phyloP scores from a whole-genome alignment of 2,113 vertebrate species.

The Sceloporus tristichus region DNA sequence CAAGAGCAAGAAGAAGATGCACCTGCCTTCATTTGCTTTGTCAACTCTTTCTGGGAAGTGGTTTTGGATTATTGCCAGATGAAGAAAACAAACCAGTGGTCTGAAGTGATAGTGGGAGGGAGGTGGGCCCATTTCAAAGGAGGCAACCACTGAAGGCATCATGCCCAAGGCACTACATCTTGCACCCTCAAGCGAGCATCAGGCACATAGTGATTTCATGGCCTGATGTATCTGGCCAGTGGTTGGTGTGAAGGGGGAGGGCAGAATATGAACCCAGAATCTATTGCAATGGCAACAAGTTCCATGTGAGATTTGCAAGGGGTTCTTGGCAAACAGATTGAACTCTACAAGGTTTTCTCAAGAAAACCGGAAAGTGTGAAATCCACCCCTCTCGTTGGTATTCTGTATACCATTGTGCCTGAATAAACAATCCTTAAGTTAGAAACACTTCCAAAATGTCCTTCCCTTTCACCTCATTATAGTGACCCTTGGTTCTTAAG shows the following conservation, averaged over 20 bases:
- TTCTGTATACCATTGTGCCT: not conserved
- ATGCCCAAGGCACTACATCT: not conserved
- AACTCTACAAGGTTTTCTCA: not conserved
- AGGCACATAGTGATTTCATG: not conserved
- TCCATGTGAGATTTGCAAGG: not conserved
- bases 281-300: not conserved
- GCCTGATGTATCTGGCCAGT: not conserved
- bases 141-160: not conserved
- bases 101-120: too few relatives aligned
- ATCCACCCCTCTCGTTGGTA: not conserved
- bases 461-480: too few relatives aligned
- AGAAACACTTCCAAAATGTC: too few relatives aligned
- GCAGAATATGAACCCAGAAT: not conserved
- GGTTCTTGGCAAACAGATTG: not conserved
- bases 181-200: too few relatives aligned
- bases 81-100: not conserved
- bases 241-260: not conserved
- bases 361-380: not conserved
- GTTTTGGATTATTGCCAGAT: not conserved
- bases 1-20: not conserved
- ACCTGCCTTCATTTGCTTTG: not conserved
- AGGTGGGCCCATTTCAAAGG: not conserved
- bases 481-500: too few relatives aligned
- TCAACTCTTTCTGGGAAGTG: not conserved
- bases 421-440: not conserved